Evolutionary conservation across 2,888 invertebrate genomes (phyloP), one percentile per base, ranked within the genome.

Genomic region (Chirona hameri): DNA sequence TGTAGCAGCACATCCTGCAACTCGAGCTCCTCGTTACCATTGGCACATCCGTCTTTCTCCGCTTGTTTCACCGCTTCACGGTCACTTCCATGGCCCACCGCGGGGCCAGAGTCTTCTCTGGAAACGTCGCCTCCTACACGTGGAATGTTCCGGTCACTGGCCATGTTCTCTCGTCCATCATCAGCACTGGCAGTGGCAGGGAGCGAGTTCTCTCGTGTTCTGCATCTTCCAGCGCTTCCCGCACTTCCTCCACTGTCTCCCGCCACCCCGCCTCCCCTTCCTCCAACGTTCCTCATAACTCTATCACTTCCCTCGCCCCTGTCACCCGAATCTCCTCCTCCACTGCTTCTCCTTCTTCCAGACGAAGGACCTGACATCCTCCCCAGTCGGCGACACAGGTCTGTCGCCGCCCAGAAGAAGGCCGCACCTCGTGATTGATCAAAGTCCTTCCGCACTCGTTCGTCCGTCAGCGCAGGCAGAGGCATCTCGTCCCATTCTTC

Each of bases 361-460:
- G 52, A 12, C 12, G 52, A 52, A 52, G 52, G 52, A 52, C 52
- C 52, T 52, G 52, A 52, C 52, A 52, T 52, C 18, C 52, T 12
- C 18, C 52, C 52, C 1, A 72, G 72, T n/a, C 39, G 15, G 7
- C 72, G 31, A 29, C 76, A 46, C 21, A 46, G 15, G 46, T 76
- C 76, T 14, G 76, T 76, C 24, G 39, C 76, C 24, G 14, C 76
- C 76, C 76, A 76, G 76, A 76, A 76, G 76, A 76, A 76, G 2
- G 76, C 76, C 24, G 18, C 39, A 15, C 18, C 24, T 39, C 10
- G 39, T 5, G 39, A 76, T 9, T 24, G 76, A 4, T 14, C 27
- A 39, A 10, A 76, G 76, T 76, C 76, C 24, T 9, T 39, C 24
- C 9, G 10, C 24, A 76, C 76, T 18, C 24, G 21, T 1, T 76